A percentile compares a stretch with the other conserved stretches of the same genome.
Conservation (phyloP, 2,888 invertebrate genomes). For the Sarcophaga carnaria region DNA sequence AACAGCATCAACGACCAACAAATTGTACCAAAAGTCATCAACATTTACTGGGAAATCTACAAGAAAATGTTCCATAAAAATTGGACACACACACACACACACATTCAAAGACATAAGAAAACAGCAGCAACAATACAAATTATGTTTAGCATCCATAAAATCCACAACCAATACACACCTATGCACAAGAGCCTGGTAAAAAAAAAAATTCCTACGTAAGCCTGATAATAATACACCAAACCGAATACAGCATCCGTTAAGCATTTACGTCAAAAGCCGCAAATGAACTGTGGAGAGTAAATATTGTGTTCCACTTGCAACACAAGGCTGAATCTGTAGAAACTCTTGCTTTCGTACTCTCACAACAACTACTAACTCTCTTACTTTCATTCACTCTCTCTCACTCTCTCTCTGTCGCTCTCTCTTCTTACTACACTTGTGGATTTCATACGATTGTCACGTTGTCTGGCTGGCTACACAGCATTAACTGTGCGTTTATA, state of each 20-base stretch:
- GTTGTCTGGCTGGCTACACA: conserved; percentile 24
- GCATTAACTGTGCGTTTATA: not conserved
- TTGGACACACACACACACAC: too few relatives aligned
- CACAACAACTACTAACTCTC: conserved; percentile 33
- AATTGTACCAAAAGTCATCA: conserved; percentile 72
- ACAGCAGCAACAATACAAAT: conserved; percentile 36
- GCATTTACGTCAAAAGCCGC: conserved; percentile 42
- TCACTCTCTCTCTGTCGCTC: conserved; percentile 15
- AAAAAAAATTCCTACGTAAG: not conserved
- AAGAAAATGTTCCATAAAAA: not conserved
- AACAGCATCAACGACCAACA: conserved; percentile 70
- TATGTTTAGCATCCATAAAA: conserved; percentile 55
- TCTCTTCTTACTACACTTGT: conserved; percentile 41
- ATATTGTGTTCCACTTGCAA: conserved; percentile 27
- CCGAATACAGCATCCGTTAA: not conserved
- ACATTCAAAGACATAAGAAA: conserved; percentile 50
- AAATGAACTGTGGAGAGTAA: conserved; percentile 71
- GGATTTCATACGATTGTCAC: conserved; percentile 54
- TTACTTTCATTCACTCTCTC: not conserved
- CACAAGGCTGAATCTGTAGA: not conserved
- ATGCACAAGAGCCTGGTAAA: conserved; percentile 45
- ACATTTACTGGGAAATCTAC: conserved; percentile 68
- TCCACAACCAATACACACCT: not conserved
- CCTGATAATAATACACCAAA: not conserved
- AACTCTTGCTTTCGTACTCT: not conserved